Base-by-base conservation (phyloP, 2,113 vertebrate genomes). In the Lota lota region DNA sequence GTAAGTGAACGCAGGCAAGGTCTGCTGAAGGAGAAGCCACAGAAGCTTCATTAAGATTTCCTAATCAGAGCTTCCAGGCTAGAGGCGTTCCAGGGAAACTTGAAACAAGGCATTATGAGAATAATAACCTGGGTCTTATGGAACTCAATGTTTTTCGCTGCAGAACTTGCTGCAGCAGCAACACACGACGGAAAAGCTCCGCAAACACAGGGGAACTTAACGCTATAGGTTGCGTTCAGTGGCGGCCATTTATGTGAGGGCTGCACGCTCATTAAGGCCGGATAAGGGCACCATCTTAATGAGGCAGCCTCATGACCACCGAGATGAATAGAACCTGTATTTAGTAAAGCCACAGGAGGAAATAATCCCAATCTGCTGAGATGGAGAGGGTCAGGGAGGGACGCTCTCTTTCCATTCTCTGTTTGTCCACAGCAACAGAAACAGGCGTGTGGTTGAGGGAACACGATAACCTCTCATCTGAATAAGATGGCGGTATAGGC, bases 1-100 rank as follows among this genome's bases (percentile, higher is more conserved):
- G 40, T 47, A 4, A 33, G 28, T 21, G 79, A 76, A 24, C 22
- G 40, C 54, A 78, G 76, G 78, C 77, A 90, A 90, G 87, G 87
- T 90, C 89, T 88, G 79, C 86, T 91, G 79, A 91, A 89, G 88
- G 91, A 87, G 81, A 92, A 82, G 78, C 70, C 81, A 86, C 84
- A 88, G 84, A 88, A 88, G 80, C 88, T 86, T 90, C 90, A 92
- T 92, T 91, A 91, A 91, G 82, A 90, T 88, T 89, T 85, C 72
- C 81, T 91, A 88, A 91, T 90, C 85, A 76, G 72, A 62, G 81
- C 82, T 79, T 77, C 85, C 67, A 70, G 51, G 85, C 88, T 89
- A 40, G 74, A 85, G 85, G 89, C 88, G 64, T 87, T 89, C 76
- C 67, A 79, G 84, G 82, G 75, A 72, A 61, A 88, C 83, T 88